These are phyloP conservation scores for Drosophila melanica DNA, from an alignment of 1,140 invertebrate species.

Conservation along the genomic window DNA sequence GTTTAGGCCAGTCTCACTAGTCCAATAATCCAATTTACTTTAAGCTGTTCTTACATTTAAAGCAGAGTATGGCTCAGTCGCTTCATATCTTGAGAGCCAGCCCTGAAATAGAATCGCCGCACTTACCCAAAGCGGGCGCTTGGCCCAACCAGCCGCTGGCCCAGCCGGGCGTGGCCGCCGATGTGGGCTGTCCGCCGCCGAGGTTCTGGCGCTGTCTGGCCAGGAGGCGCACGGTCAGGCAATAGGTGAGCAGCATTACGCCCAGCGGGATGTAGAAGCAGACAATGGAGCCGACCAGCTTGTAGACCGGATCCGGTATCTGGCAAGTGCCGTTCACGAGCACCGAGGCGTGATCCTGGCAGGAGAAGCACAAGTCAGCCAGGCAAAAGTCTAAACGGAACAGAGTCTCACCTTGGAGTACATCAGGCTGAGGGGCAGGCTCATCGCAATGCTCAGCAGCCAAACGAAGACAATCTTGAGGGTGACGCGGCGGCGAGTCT, in stretches of 20 bases:
- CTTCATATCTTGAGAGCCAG: too few relatives aligned
- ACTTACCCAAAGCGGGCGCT: constrained; percentile 85
- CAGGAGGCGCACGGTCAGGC: constrained; percentile 93
- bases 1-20: too few relatives aligned
- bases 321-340: constrained; percentile 92
- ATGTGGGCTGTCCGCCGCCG: constrained; percentile 84
- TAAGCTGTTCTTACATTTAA: too few relatives aligned
- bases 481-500: constrained; percentile 92
- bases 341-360: constrained; percentile 91
- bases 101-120: too few relatives aligned
- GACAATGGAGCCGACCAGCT: constrained; percentile 95
- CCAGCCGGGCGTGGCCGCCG: constrained; percentile 84
- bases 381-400: background rate
- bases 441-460: constrained; percentile 95
- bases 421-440: constrained; percentile 93
- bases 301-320: constrained; percentile 94
- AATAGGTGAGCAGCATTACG: constrained; percentile 97
- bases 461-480: constrained; percentile 96
- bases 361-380: constrained; percentile 69
- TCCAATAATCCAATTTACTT: too few relatives aligned
- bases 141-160: constrained; percentile 87
- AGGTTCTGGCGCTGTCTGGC: constrained; percentile 91
- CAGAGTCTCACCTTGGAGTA: constrained; percentile 89
- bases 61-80: too few relatives aligned
- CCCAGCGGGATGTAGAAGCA: constrained; percentile 98